Evolutionary conservation across 2,888 invertebrate genomes (phyloP).

Genomic region (Drosophila kuntzei): DNA sequence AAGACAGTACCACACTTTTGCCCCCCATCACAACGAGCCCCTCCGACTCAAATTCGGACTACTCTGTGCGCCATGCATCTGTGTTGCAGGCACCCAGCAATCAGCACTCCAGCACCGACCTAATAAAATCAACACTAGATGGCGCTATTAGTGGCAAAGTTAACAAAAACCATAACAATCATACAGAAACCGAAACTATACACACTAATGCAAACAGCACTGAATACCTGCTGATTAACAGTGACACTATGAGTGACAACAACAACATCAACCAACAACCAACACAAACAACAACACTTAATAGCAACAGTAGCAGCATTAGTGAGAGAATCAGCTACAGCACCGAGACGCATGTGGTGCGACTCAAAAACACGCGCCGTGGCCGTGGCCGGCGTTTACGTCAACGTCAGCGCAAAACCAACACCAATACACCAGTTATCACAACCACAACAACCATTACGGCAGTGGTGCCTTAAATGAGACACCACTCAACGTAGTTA

Average conservation of each 20-base stretch:
- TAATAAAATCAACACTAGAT: background rate
- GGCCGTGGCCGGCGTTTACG: conserved; percentile 59
- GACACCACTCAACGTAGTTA: conserved; percentile 51
- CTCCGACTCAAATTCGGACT: conserved; percentile 79
- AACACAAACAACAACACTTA: conserved; percentile 40
- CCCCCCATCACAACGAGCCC: conserved; percentile 12
- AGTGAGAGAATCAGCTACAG: conserved; percentile 75
- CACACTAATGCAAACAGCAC: background rate
- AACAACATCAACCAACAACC: conserved; percentile 32
- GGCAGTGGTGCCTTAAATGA: conserved; percentile 39
- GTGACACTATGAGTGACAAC: conserved; percentile 39
- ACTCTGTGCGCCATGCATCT: conserved; percentile 77
- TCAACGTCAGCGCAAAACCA: conserved; percentile 34
- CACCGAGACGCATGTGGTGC: conserved; percentile 82
- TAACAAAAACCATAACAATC: conserved; percentile 16
- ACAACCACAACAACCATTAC: conserved; percentile 27
- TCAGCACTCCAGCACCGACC: conserved; percentile 11
- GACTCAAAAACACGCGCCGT: conserved; percentile 74
- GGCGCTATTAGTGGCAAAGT: conserved; percentile 6
- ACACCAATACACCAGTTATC: conserved; percentile 21
- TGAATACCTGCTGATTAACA: background rate
- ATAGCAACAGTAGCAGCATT: conserved; percentile 37
- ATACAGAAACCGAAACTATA: conserved; percentile 23
- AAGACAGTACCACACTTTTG: conserved; percentile 27
- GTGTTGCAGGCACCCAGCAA: conserved; percentile 76